Evolutionary conservation across 2,113 vertebrate species (phyloP).

Genomic region (Periophthalmus modestus): DNA sequence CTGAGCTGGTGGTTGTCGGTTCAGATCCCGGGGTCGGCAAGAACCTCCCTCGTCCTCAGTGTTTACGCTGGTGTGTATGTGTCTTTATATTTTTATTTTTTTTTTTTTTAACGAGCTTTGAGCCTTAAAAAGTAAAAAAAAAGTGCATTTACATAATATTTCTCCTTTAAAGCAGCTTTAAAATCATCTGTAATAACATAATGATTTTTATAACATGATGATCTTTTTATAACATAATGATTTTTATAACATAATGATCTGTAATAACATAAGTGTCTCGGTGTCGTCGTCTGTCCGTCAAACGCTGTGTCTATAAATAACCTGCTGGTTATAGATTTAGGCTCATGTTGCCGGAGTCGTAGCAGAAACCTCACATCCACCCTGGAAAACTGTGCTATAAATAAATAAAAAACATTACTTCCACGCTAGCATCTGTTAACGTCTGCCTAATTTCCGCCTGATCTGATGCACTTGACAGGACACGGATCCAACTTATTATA

Average conservation of each 20-base stretch:
- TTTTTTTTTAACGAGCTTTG: too few relatives aligned
- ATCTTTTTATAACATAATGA: too few relatives aligned
- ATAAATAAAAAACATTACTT: background rate
- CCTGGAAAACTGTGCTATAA: background rate
- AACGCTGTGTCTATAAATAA: background rate
- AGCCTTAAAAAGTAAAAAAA: too few relatives aligned
- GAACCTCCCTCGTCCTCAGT: too few relatives aligned
- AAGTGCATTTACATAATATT: too few relatives aligned
- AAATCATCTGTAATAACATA: background rate
- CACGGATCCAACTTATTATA: background rate
- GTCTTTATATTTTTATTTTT: too few relatives aligned
- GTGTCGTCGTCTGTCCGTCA: background rate
- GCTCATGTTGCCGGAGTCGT: background rate
- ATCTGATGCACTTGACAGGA: conserved; percentile 13
- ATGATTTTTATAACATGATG: too few relatives aligned
- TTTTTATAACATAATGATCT: too few relatives aligned
- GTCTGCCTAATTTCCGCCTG: background rate
- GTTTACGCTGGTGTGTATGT: too few relatives aligned
- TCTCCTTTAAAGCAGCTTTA: too few relatives aligned
- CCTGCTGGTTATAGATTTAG: background rate
- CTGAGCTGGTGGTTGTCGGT: too few relatives aligned
- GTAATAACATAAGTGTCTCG: background rate
- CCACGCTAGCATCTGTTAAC: background rate
- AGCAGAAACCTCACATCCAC: background rate
- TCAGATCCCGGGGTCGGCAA: too few relatives aligned